phyloP scores from a whole-genome alignment of 2,113 vertebrate genomes.

The Phrynosoma blainvillii region DNA sequence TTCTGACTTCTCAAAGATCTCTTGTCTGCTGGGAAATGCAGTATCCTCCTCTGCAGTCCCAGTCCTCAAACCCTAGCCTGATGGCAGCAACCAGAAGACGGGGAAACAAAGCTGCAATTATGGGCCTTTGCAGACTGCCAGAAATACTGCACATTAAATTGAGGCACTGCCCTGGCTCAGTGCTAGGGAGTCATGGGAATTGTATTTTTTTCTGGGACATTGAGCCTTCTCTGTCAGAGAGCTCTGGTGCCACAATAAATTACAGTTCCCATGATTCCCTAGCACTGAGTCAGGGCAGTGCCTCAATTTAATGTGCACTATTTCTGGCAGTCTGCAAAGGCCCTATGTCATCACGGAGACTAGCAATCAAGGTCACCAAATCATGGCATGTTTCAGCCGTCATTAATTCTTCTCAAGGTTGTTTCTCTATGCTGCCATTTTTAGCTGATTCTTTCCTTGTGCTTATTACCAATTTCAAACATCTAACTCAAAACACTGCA shows the following conservation, averaged over 20 bases:
- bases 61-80: neutral
- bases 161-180: too few relatives aligned
- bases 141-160: too few relatives aligned
- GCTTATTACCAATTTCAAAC: neutral
- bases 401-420: constrained; percentile 2
- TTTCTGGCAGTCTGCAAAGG: too few relatives aligned
- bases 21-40: neutral
- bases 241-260: too few relatives aligned
- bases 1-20: neutral
- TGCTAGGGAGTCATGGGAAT: too few relatives aligned
- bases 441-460: neutral
- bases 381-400: neutral
- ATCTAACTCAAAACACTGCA: neutral
- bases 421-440: neutral
- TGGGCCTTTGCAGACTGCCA: too few relatives aligned
- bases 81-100: neutral
- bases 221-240: too few relatives aligned
- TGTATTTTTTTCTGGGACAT: too few relatives aligned
- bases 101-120: neutral
- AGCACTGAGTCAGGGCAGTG: too few relatives aligned
- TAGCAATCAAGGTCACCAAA: neutral
- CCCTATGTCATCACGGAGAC: neutral
- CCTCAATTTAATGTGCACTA: too few relatives aligned
- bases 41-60: neutral
- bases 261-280: too few relatives aligned